Base-by-base conservation (phyloP, 2,797 vertebrate genomes). In the Hemibagrus guttatus region DNA sequence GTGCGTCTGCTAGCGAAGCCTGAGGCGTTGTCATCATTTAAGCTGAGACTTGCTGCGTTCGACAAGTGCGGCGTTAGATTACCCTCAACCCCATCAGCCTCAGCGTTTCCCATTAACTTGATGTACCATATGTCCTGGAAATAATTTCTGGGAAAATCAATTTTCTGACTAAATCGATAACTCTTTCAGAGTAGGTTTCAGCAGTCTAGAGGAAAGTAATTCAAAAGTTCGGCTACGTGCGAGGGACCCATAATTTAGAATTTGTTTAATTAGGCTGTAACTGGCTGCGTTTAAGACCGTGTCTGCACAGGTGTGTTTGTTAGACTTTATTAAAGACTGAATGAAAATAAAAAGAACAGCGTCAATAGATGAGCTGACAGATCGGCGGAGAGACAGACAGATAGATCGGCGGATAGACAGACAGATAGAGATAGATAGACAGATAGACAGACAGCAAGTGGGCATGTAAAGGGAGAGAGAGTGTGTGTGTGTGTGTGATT, bases 151-250 rank as follows among this genome's bases (percentile, higher is more conserved):
- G 46, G 68, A 82, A 82, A 82, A 82, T 82, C 81, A 31, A 66
- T 82, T 54, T 54, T 63, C 66, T 63, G 68, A 82, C 61, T 78
- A 76, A 83, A 87, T 87, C 85, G 31, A 87, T 83, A 87, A 66
- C 61, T 78, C 79, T 74, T 59, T 82, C n/a, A 8, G 68, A 63
- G 56, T 35, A 69, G 1, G 63, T 79, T 54, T 79, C 42, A 31
- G 74, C 86, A 61, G 63, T 68, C 17, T 17, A 49, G 21, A 21
- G 52, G 81, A 87, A 87, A 79, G 56, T 87, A 84, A 86, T 74
- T 86, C 85, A 71, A 81, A 81, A 86, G 78, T 59, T 49, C 61
- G 66, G n/a, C 49, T 17, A 4, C 19, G 74, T 78, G 58, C 49
- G 42, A 61, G 56, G 42, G 58, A 80, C 46, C 52, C 46, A 31